Base-by-base conservation (phyloP, 2,797 vertebrate species). In the Syngnathus rostellatus region DNA sequence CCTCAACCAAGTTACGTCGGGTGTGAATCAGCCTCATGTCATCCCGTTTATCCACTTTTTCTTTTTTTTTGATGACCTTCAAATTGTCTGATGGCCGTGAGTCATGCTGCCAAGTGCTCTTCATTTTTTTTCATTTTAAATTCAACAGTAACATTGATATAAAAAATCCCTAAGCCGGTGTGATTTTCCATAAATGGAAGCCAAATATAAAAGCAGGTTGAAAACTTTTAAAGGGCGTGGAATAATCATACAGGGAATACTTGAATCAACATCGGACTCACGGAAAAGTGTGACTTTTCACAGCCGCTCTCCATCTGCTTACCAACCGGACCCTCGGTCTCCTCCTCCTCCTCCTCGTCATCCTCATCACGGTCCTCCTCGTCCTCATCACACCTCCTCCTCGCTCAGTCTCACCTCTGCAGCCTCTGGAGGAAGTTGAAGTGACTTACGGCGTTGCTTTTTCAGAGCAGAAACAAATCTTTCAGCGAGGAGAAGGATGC, bases 221-320 rank as follows among this genome's bases (percentile, higher is more conserved):
- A 4, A 21, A 19, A 38, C 54, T 57, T 57, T 14, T 7, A 31
- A 57, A 37, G 54, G 31, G 31, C 37, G 14, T 37, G 54, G 25
- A 31, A 57, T 31, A 57, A 31, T 57, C 54, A 37, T 1, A 25
- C 25, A 37, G 25, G 53, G 53, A 55, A 55, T 14, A 55, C n/a
- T 88, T 77, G 83, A 78, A 82, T 72, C 78, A 77, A 85, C 87
- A 78, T 93, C 92, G 90, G 31, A 88, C 89, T 74, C 25, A 86
- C 92, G 77, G 76, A 62, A 71, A 71, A 73, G 76, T 81, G 92
- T 77, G 82, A 93, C 81, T 94, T 95, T 93, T 95, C 93, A 85
- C 94, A 93, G 88, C 65, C 70, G 73, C 72, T 83, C 87, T 90
- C 83, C 83, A 93, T 81, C 80, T 86, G 89, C 83, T 75, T 80